Percentiles rank a stretch among this genome's conserved stretches.
phyloP scores from a whole-genome alignment of 2,113 vertebrate species.

The Hyla sarda region DNA sequence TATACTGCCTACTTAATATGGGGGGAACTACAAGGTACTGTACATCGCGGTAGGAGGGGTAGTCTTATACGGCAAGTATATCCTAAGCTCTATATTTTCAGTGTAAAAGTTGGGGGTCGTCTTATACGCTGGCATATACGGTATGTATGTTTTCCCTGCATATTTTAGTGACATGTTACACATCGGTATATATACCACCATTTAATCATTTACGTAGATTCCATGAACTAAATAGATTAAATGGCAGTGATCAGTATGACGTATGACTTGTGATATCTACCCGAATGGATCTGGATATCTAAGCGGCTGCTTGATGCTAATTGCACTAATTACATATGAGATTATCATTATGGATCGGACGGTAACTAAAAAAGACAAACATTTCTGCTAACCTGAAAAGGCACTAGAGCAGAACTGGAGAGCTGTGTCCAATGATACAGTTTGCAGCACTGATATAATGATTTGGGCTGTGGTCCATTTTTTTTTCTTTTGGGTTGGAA shows the following conservation, averaged over 20 bases:
- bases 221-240: background rate
- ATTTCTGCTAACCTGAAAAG: constrained; percentile 8
- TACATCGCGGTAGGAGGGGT: no score
- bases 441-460: background rate
- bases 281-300: background rate
- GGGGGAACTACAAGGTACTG: no score
- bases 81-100: no score
- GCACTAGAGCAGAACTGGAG: background rate
- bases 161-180: background rate
- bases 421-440: background rate
- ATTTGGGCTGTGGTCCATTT: background rate
- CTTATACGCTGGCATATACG: no score
- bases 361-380: constrained; percentile 21
- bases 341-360: constrained; percentile 41
- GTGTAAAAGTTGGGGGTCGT: no score
- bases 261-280: background rate
- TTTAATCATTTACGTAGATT: background rate
- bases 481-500: background rate
- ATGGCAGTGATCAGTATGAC: constrained; percentile 23
- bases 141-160: no score
- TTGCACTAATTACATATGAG: constrained; percentile 37
- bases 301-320: constrained; percentile 22
- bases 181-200: background rate
- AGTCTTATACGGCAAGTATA: no score
- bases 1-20: no score